Conservation (phyloP, 2,113 vertebrate genomes). For the Campylomormyrus tamandua region DNA sequence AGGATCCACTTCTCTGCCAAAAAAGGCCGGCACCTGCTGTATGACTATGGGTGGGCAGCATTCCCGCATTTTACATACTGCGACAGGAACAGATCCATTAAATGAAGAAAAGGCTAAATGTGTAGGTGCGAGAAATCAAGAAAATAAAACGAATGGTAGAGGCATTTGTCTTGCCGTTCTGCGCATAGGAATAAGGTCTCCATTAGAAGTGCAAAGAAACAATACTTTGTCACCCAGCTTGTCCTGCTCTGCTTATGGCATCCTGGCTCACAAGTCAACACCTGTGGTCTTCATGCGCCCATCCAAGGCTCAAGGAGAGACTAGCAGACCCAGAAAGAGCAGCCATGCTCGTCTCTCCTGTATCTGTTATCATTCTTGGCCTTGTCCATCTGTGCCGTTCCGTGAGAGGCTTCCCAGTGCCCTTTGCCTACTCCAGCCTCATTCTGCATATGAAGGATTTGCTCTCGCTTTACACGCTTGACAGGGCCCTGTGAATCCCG, state of each 20-base stretch:
- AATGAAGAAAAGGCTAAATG: not conserved
- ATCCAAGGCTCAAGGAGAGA: not conserved
- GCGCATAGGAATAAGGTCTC: not conserved
- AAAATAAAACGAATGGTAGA: not conserved
- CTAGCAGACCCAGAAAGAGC: not conserved
- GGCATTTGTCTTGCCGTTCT: not conserved
- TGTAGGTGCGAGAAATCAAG: not conserved
- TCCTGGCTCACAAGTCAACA: not conserved
- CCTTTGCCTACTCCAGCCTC: not conserved
- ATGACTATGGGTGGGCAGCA: not conserved
- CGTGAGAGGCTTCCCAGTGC: not conserved
- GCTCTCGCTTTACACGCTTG: not conserved
- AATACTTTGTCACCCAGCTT: not conserved
- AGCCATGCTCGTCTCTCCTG: not conserved
- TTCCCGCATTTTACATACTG: not conserved
- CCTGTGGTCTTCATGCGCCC: not conserved
- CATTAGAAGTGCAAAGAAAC: not conserved
- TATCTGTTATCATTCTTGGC: not conserved
- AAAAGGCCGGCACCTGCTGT: not conserved
- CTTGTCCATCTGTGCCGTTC: not conserved
- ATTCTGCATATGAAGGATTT: not conserved
- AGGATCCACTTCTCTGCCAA: not conserved
- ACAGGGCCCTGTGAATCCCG: not conserved
- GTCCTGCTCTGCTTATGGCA: not conserved
- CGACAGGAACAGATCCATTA: not conserved